These are phyloP conservation scores for Eulacestoma nigropectus DNA, from an alignment of 2,113 vertebrate genomes.

Conservation along the genomic window DNA sequence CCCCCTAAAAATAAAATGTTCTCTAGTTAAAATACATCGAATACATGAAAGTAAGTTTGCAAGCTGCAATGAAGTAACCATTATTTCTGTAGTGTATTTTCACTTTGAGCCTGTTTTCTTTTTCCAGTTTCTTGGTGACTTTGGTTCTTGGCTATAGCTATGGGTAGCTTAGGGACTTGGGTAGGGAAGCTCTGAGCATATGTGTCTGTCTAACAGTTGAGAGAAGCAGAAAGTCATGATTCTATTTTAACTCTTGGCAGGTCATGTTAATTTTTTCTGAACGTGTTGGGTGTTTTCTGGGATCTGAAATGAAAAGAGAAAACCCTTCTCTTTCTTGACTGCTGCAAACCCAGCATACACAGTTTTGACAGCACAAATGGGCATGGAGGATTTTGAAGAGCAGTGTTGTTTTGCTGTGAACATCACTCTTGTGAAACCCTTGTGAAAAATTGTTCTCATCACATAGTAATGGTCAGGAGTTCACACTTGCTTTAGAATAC, in stretches of 20 bases:
- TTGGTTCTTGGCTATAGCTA: background rate
- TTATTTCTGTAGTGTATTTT: background rate
- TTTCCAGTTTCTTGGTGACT: background rate
- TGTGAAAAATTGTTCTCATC: background rate
- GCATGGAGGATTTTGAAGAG: background rate
- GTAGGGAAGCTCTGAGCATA: background rate
- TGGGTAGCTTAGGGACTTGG: background rate
- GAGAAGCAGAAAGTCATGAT: background rate
- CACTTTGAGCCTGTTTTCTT: background rate
- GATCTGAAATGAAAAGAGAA: background rate
- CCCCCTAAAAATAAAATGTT: background rate
- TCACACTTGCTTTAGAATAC: background rate
- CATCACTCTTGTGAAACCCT: background rate
- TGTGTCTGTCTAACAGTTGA: background rate
- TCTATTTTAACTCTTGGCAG: slow-evolving; percentile 14
- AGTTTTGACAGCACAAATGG: background rate
- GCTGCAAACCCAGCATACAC: background rate
- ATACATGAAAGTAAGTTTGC: background rate
- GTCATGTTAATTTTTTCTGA: background rate
- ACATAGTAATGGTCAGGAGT: background rate
- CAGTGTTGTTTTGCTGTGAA: background rate
- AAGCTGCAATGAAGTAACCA: background rate
- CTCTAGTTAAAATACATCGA: background rate
- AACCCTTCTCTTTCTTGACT: background rate
- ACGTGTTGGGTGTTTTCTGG: background rate